Percentiles rank a stretch among this genome's conserved stretches.
Conservation (phyloP, 2,113 vertebrate species). For the Scytalopus superciliaris region DNA sequence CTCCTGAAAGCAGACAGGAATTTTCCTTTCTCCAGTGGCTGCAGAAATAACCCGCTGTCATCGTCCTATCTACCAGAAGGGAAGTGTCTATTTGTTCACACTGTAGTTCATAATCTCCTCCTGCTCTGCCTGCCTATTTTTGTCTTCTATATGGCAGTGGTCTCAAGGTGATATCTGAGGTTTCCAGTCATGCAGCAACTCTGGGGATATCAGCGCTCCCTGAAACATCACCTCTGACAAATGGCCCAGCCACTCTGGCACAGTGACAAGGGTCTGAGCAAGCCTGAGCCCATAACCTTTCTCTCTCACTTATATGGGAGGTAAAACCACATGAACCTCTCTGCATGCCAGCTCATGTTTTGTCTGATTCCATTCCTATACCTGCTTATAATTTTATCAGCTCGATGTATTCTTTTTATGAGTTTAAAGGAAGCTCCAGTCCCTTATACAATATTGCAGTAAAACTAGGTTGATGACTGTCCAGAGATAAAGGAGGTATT, state of each 20-base stretch:
- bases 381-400: background rate
- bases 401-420: background rate
- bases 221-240: background rate
- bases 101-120: background rate
- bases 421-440: background rate
- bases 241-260: background rate
- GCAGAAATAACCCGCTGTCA: background rate
- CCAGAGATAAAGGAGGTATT: background rate
- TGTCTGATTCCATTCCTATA: background rate
- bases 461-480: background rate
- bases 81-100: background rate
- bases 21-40: background rate
- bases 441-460: background rate
- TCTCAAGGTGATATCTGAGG: background rate
- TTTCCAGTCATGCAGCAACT: background rate
- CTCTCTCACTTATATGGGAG: background rate
- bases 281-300: background rate
- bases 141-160: background rate
- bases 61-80: background rate
- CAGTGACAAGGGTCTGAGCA: rapidly evolving
- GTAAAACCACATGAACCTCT: background rate
- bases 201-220: background rate
- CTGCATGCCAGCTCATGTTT: background rate
- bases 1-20: background rate
- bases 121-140: background rate